Base-by-base conservation (phyloP, 2,113 vertebrate genomes). In the Acanthochromis polyacanthus region DNA sequence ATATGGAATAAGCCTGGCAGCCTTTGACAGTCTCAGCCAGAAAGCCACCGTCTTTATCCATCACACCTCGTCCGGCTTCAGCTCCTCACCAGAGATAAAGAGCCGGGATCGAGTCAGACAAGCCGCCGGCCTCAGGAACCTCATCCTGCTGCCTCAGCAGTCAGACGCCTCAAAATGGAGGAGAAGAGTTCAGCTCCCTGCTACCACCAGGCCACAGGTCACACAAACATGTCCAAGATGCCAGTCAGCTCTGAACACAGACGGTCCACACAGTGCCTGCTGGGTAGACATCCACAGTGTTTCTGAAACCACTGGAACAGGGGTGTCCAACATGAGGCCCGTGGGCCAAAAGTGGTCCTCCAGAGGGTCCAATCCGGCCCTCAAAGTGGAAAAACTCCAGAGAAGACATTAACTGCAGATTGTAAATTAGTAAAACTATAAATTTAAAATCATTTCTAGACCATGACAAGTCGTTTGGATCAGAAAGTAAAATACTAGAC, bases 101-200 rank as follows among this genome's bases (percentile, higher is more conserved):
- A 0, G 43, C 16, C 28, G 0, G 52, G 16, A 74, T 28, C 0
- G 17, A 73, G 64, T 55, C 75, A 43, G 67, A 61, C 52, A 28
- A 72, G n/a, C 53, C 4, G 7, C 56, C 36, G 65, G 55, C 38
- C 1, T 45, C 23, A 50, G 43, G 55, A 16, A 61, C 36, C 62
- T 59, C 70, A 57, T 25, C 32, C 64, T 61, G 83, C 83, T 74
- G 76, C 62, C 67, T 88, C 83, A 86, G 88, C 86, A 86, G 60
- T 3, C 45, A 0, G 1, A 15, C 20, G 61, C 51, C 63, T 83
- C 72, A 90, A 88, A 86, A 85, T 75, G 82, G 86, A 45, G 77
- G 86, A 79, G 60, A 45, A 70, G 59, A 69, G 9, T 14, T 52
- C 59, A 79, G 78, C 12, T 25, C 14, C 12, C 19, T n/a, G 9